These are phyloP conservation scores for Simalia tracyae DNA, from an alignment of 2,797 vertebrate genomes.

Conservation along the genomic window DNA sequence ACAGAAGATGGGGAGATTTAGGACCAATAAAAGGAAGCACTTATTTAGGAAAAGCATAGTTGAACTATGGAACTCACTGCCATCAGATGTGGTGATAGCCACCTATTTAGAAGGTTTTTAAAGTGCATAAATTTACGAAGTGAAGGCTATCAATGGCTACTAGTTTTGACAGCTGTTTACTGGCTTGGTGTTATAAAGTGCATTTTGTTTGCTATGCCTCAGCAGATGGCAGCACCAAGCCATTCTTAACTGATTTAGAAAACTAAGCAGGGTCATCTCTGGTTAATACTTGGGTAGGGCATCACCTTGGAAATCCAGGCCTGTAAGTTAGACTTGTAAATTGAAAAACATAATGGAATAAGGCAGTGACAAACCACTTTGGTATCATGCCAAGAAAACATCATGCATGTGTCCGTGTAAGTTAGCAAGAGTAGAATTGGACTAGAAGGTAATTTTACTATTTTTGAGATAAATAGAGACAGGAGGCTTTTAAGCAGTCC, in stretches of 20 bases:
- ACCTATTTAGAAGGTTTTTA: background rate
- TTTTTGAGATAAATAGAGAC: conserved; percentile 17
- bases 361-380: background rate
- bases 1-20: background rate
- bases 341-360: background rate
- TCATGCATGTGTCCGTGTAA: background rate
- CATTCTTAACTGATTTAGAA: background rate
- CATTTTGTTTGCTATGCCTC: background rate
- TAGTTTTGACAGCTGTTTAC: background rate
- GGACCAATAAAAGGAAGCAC: background rate
- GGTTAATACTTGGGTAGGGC: background rate
- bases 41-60: background rate
- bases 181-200: background rate
- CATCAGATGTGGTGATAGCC: background rate
- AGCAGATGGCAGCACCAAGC: background rate
- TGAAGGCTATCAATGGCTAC: background rate
- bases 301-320: background rate
- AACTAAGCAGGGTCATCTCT: background rate
- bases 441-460: conserved; percentile 8
- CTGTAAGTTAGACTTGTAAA: background rate
- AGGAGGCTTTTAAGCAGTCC: conserved; percentile 11
- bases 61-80: background rate
- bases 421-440: background rate
- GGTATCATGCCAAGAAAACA: background rate
- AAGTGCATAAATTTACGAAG: background rate